phyloP scores from a whole-genome alignment of 1,140 invertebrate genomes.

The Drosophila sulfurigaster region DNA sequence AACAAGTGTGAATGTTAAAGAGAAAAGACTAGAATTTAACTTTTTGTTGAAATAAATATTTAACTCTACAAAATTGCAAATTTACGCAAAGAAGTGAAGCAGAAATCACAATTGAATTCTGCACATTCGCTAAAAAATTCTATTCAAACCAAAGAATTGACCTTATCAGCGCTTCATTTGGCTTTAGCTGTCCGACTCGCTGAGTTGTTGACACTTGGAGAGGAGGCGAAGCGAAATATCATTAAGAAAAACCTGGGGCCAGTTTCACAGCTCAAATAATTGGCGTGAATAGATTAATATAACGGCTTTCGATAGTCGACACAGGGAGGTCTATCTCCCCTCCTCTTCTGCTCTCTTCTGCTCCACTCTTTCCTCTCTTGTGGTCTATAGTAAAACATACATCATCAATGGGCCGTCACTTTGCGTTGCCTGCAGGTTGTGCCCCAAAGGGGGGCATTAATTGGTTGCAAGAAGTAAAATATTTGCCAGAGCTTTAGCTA shows the following conservation, averaged over 20 bases:
- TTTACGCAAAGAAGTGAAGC: too few relatives aligned
- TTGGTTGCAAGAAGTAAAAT: constrained; percentile 57
- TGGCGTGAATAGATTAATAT: constrained; percentile 64
- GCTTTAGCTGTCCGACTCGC: neutral
- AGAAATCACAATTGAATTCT: too few relatives aligned
- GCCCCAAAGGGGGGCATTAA: constrained; percentile 39
- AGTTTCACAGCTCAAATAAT: constrained; percentile 46
- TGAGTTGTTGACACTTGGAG: neutral
- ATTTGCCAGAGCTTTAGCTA: constrained; percentile 70
- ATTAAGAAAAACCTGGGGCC: constrained; percentile 26
- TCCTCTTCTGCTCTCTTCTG: neutral
- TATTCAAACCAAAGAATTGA: too few relatives aligned
- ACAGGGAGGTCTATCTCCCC: constrained; percentile 20
- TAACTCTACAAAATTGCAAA: too few relatives aligned
- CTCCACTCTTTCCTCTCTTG: neutral
- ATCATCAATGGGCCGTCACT: constrained; percentile 43
- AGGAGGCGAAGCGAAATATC: constrained; percentile 2
- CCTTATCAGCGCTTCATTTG: too few relatives aligned
- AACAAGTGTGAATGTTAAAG: too few relatives aligned
- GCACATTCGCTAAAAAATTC: too few relatives aligned
- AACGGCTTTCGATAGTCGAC: constrained; percentile 64
- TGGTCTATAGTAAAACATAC: constrained; percentile 26
- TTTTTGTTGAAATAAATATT: too few relatives aligned
- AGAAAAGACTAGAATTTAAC: too few relatives aligned
- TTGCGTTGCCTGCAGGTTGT: constrained; percentile 9